Evolutionary conservation across 2,888 invertebrate genomes (phyloP), one percentile per base, ranked within the genome.

Genomic region (Leucania comma): DNA sequence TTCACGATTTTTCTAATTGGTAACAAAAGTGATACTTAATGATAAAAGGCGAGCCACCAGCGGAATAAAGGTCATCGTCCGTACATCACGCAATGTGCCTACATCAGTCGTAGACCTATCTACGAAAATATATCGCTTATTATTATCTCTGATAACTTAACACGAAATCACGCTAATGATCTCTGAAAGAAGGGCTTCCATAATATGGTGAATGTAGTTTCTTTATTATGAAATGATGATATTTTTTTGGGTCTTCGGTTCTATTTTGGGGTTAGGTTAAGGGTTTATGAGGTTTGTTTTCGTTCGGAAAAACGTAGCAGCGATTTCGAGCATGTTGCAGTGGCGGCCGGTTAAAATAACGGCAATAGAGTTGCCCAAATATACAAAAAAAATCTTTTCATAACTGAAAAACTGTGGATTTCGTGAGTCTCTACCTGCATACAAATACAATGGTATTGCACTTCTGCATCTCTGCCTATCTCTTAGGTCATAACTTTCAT

Each of bases 21-120:
- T 48, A 56, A 66, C 51, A 59, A 50, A 29, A 64, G 9, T 22
- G 22, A 22, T 53, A 24, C 50, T 54, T 68, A 71, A 71, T 51
- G 70, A 71, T 73, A 80, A 56, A 65, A 56, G 57, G 42, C 42
- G 42, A 42, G 42, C n/a, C 8, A 48, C 24, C 29, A 60, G 14
- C 51, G 24, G 60, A 73, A 60, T 57, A 71, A 73, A 81, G 71
- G 73, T 79, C 76, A 76, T 73, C 24, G 73, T 51, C 68, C 72
- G 65, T 46, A 8, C 35, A 63, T 29, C 65, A 68, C 68, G 57
- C 54, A 46, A 46, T 42, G 50, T 35, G 54, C 20, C 22, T 64
- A 38, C 20, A 58, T 3, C n/a, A 48, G n/a, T n/a, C 12, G 42
- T 8, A 57, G 46, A 46, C 6, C 9, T 56, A 63, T 59, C 58